Evolutionary conservation across 2,113 vertebrate species (phyloP), one percentile per base, ranked within the genome.

Genomic region (Phaethornis superciliosus): DNA sequence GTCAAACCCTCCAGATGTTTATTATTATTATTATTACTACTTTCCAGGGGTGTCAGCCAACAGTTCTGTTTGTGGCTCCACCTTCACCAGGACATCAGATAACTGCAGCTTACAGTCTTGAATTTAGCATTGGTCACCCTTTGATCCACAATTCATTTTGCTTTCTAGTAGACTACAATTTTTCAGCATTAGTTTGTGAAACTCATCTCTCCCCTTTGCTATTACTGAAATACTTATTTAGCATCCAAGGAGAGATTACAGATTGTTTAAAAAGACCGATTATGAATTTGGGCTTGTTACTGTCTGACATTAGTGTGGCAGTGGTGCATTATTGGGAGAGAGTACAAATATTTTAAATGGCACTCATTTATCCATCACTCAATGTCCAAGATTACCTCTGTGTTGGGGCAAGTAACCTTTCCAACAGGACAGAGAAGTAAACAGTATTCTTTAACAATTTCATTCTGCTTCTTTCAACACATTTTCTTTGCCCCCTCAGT

Each of bases 1-100:
- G 90, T 94, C 95, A 90, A 91, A 72, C 30, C 69, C 83, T 95
- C 71, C 96, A 97, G 89, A 93, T 93, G 82, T 94, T 94, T 95
- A 88, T 82, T 90, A 80, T 91, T 49, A 80, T 91, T 49, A 47
- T 21, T 90, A 94, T 52, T 78, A 40, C 56, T 91, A 40, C 64
- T 96, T 96, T 96, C 88, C 91, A 94, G 74, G 17, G 35, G 56
- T 88, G 79, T 88, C 76, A 84, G 94, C 93, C 90, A 96, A 56
- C 65, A 75, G 72, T 37, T 89, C 81, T 90, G 69, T 49, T 85
- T 40, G 52, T 69, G 62, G 62, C 85, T 95, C 16, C 0, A 71
- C 68, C 59, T 94, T 88, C 35, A 70, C 71, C 28, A 63, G 60
- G 59, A 94, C 89, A 82, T 75, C 85, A 91, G 79, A 89, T 64